Base-by-base conservation (phyloP, 2,113 vertebrate genomes). In the Notechis scutatus region DNA sequence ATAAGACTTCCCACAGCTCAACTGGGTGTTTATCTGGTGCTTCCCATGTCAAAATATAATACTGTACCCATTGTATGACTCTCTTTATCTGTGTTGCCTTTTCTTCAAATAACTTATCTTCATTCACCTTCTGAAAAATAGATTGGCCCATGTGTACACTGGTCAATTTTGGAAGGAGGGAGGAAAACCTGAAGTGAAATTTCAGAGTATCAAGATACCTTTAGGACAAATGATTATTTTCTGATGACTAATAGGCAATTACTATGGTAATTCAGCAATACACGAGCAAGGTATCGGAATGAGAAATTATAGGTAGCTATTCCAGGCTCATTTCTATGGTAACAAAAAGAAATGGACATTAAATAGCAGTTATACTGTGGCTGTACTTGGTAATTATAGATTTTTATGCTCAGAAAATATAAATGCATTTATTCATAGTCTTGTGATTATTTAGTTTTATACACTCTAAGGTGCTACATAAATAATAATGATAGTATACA, bases 191-290 rank as follows among this genome's bases (percentile, higher is more conserved):
- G 96, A 97, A 97, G 97, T 98, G 97, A 96, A 97, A 98, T 97
- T 97, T 97, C 97, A 97, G 96, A 96, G 96, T 96, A 96, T 97
- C 96, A 96, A 96, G 96, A 95, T 98, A 98, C 97, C 97, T 97
- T 98, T 97, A 96, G 96, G 96, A 97, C 97, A 98, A 97, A 97
- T 97, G 96, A 92, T 96, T 98, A 97, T 97, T 98, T 98, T 98
- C 98, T 97, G 98, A 98, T 98, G 97, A 98, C 97, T 98, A 98
- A 98, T 98, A 97, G 97, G 97, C 97, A 98, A 98, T 98, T 98
- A 98, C 98, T 98, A 98, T 98, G 97, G 97, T 98, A 98, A 98
- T 98, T 96, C 97, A 9, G 96, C 97, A 97, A 97, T 97, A 97
- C 96, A 97, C 96, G 96, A 97, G 97, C 97, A 97, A 98, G 97